Base-by-base conservation (phyloP, 2,888 invertebrate species). In the Phyto melanocephala region DNA sequence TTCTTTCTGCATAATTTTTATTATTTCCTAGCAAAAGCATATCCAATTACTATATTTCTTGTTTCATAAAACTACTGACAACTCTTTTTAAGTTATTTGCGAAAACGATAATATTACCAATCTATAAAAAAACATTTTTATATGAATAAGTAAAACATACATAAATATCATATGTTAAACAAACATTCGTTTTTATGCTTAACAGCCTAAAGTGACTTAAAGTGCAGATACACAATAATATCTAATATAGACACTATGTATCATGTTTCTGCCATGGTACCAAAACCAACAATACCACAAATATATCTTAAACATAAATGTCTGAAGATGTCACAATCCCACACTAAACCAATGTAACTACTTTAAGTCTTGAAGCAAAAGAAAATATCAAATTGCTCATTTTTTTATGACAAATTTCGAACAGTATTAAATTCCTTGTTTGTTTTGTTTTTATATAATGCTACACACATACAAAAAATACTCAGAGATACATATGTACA, bases 381-480 rank as follows among this genome's bases (percentile, higher is more conserved):
- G 11, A 58, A 24, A 37, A 52, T 52, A 72, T 72, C 20, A 72
- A 52, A 40, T 62, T 52, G 60, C 40, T 28, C 24, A 72, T 35
- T 54, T 74, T 15, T 47, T 24, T 74, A 54, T 54, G 74, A 63
- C 62, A 74, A 74, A 74, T 63, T 63, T n/a, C 40, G 22, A 33
- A n/a, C 4, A 24, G 37, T 54, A 42, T 56, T 28, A 54, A 42
- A 54, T 54, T 47, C 28, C 15, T 45, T 62, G 5, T 42, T n/a
- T n/a, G n/a, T n/a, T n/a, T n/a, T n/a, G n/a, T n/a, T 62, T 28
- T 42, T 15, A 8, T 42, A 52, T 40, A 10, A 10, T 11, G n/a
- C n/a, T n/a, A 13, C 11, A 37, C 7, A 47, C n/a, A n/a, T n/a
- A n/a, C n/a, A n/a, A n/a, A n/a, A 67, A 15, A 42, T 7, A 54